Evolutionary conservation across 1,140 invertebrate genomes (phyloP).

Genomic region (Drosophila nasuta): DNA sequence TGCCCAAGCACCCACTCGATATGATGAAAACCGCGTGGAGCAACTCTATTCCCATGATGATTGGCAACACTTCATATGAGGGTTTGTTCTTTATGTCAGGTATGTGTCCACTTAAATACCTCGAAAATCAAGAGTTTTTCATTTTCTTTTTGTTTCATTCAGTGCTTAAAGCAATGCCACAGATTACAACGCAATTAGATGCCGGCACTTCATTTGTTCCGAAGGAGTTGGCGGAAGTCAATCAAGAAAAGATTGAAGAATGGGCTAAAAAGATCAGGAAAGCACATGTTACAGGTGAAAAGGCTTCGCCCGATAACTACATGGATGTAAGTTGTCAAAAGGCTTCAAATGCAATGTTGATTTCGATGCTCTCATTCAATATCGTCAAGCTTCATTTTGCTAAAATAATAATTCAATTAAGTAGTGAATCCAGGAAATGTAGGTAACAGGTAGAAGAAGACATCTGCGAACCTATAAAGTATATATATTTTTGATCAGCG

Average conservation of each 20-base stretch:
- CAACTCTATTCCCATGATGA: constrained; percentile 84
- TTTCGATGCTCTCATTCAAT: no score
- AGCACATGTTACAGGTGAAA: constrained; percentile 61
- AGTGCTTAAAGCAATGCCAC: constrained; percentile 62
- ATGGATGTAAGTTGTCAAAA: constrained; percentile 64
- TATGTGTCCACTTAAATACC: constrained; percentile 1
- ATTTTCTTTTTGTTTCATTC: background rate
- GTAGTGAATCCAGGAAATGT: no score
- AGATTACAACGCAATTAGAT: constrained; percentile 56
- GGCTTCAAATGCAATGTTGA: background rate
- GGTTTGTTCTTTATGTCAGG: constrained; percentile 75
- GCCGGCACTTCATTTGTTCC: constrained; percentile 67
- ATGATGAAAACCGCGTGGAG: constrained; percentile 82
- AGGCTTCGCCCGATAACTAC: constrained; percentile 64
- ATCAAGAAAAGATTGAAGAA: constrained; percentile 46
- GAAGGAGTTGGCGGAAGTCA: constrained; percentile 49
- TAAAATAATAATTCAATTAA: no score
- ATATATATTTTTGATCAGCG: no score
- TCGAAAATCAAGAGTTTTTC: background rate
- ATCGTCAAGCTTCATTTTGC: no score
- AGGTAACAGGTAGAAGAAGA: no score
- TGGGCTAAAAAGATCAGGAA: constrained; percentile 58
- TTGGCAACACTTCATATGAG: constrained; percentile 84
- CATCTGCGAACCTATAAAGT: no score
- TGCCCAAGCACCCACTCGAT: constrained; percentile 73